Conservation (phyloP, 2,888 invertebrate genomes). For the Hofmannophila pseudospretella region DNA sequence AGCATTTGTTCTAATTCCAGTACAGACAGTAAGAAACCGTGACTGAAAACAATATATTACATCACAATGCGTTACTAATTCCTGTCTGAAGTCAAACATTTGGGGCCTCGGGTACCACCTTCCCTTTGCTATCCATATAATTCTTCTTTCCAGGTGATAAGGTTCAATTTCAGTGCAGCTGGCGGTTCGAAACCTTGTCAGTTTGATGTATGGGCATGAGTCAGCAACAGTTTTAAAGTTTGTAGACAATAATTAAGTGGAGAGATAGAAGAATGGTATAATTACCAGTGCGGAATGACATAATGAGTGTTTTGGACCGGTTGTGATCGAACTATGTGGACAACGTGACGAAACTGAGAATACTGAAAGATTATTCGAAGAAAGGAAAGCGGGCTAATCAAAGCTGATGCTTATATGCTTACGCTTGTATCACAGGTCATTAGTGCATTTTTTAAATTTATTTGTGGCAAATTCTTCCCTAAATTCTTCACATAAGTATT, state of each 20-base stretch:
- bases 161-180: constrained; percentile 11
- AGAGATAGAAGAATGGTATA: constrained; percentile 31
- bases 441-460: too few species aligned
- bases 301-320: constrained; percentile 44
- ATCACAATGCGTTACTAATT: constrained; percentile 49
- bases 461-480: too few species aligned
- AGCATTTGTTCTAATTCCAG: constrained; percentile 16
- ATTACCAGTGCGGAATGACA: constrained; percentile 65
- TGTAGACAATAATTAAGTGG: constrained; percentile 58
- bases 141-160: background rate
- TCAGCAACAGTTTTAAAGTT: constrained; percentile 49
- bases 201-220: constrained; percentile 43
- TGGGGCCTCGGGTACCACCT: constrained; percentile 27
- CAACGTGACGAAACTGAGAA: too few species aligned
- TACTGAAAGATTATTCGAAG: too few species aligned
- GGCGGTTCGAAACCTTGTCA: constrained; percentile 10
- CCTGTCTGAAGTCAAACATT: constrained; percentile 56
- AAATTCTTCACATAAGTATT: too few species aligned
- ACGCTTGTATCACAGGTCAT: too few species aligned
- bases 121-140: constrained; percentile 10
- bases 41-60: constrained; percentile 46
- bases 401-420: too few species aligned
- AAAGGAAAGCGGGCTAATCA: too few species aligned
- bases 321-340: constrained; percentile 42
- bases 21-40: constrained; percentile 20